These are phyloP conservation scores for Trichonephila clavata DNA, from an alignment of 1,140 invertebrate species.

Conservation along the genomic window DNA sequence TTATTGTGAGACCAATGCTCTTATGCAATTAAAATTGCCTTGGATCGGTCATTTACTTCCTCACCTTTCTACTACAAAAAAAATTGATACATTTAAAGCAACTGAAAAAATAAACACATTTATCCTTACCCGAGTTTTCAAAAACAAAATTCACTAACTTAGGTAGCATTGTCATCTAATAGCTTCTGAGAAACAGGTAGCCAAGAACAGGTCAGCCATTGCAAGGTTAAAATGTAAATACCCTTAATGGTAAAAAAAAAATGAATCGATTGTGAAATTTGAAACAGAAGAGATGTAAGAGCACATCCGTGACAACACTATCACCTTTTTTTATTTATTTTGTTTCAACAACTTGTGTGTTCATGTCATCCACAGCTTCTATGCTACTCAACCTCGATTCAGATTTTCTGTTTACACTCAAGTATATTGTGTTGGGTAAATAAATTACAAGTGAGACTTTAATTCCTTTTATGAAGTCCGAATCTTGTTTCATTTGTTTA, in stretches of 20 bases:
- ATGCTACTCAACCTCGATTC: slow-evolving; percentile 1
- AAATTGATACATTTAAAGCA: no score
- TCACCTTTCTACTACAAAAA: no score
- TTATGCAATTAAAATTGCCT: no score
- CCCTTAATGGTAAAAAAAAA: not conserved
- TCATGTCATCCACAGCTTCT: not conserved
- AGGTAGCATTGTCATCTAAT: no score
- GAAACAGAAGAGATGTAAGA: not conserved
- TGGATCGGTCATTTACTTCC: no score
- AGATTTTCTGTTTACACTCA: slow-evolving; percentile 4
- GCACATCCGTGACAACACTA: not conserved
- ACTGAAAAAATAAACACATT: no score
- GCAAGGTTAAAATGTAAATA: not conserved
- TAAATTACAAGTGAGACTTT: not conserved
- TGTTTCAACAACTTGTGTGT: slow-evolving; percentile 12
- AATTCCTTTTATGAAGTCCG: not conserved
- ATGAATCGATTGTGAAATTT: slow-evolving; percentile 27
- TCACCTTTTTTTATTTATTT: slow-evolving; percentile 11
- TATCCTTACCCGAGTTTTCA: no score
- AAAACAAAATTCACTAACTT: no score
- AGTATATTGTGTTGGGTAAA: slow-evolving; percentile 31
- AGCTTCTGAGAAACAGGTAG: not conserved
- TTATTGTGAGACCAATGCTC: no score
- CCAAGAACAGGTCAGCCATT: not conserved
- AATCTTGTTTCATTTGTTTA: not conserved